Conservation (phyloP, 2,888 invertebrate species). For the Cerastis rubricosa region DNA sequence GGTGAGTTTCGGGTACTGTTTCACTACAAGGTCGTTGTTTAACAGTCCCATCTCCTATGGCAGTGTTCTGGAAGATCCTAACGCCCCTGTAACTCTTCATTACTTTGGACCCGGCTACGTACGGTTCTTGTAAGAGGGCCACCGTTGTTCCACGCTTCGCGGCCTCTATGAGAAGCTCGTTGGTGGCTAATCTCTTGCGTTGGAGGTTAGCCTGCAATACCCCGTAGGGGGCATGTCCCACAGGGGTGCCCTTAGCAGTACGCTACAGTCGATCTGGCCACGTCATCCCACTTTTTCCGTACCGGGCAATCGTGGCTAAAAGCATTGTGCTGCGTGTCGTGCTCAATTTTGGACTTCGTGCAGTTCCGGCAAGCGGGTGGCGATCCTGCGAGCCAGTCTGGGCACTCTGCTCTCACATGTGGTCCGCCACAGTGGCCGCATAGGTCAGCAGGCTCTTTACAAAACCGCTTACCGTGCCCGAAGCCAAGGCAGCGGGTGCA, state of each 20-base stretch:
- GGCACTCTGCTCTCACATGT: neutral
- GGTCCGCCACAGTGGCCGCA: neutral
- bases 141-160: neutral
- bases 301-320: constrained; percentile 2
- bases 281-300: neutral
- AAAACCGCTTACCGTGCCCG: neutral
- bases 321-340: neutral
- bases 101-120: too few species aligned
- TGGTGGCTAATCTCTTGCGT: constrained; percentile 3
- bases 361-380: neutral
- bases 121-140: neutral
- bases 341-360: neutral
- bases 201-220: constrained; percentile 5
- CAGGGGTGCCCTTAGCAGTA: neutral
- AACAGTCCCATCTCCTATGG: neutral
- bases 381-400: neutral
- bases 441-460: neutral
- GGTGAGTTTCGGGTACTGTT: constrained; percentile 4
- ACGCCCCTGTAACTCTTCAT: too few species aligned
- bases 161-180: neutral
- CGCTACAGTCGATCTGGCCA: neutral
- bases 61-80: too few species aligned
- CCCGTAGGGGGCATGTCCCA: neutral
- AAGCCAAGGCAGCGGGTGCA: neutral
- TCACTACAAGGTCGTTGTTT: neutral